Percentiles rank a stretch among this genome's conserved stretches.
Conservation (phyloP, 2,888 invertebrate genomes). For the Drosophila infuscata region DNA sequence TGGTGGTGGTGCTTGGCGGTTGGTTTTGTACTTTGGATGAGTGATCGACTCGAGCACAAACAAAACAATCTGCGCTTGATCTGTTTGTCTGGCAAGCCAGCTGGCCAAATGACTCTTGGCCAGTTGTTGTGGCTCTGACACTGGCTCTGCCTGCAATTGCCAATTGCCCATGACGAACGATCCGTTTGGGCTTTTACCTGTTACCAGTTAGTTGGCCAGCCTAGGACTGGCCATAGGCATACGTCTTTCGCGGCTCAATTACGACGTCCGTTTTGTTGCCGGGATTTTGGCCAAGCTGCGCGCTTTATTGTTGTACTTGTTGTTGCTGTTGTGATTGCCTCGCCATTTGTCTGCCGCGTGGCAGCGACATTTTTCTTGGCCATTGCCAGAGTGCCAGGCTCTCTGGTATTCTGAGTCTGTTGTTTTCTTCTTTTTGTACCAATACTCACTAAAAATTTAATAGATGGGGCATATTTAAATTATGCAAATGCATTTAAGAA, state of each 20-base stretch:
- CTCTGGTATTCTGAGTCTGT: conserved; percentile 11
- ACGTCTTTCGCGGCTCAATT: conserved; percentile 77
- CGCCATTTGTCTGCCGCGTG: conserved; percentile 67
- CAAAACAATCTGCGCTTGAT: conserved; percentile 77
- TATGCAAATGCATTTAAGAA: too few relatives aligned
- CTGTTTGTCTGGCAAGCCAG: conserved; percentile 53
- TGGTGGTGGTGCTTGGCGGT: conserved; percentile 40
- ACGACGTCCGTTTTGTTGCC: conserved; percentile 70
- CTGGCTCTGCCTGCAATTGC: conserved; percentile 46
- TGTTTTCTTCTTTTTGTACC: not conserved
- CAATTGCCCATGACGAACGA: conserved; percentile 81
- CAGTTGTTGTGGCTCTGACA: conserved; percentile 28
- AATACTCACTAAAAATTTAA: not conserved
- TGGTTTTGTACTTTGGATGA: conserved; percentile 70
- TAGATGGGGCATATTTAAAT: not conserved
- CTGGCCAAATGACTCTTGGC: conserved; percentile 37
- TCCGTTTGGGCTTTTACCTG: conserved; percentile 76
- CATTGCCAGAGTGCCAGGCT: conserved; percentile 54
- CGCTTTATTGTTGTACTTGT: conserved; percentile 29
- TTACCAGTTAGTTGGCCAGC: conserved; percentile 42
- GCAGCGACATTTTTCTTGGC: conserved; percentile 75
- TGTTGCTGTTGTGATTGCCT: conserved; percentile 21
- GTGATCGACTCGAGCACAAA: conserved; percentile 79
- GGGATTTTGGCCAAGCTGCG: conserved; percentile 49
- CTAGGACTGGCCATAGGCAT: conserved; percentile 47